Base-by-base conservation (phyloP, 2,888 invertebrate genomes). In the Chalcosyrphus nemorum region DNA sequence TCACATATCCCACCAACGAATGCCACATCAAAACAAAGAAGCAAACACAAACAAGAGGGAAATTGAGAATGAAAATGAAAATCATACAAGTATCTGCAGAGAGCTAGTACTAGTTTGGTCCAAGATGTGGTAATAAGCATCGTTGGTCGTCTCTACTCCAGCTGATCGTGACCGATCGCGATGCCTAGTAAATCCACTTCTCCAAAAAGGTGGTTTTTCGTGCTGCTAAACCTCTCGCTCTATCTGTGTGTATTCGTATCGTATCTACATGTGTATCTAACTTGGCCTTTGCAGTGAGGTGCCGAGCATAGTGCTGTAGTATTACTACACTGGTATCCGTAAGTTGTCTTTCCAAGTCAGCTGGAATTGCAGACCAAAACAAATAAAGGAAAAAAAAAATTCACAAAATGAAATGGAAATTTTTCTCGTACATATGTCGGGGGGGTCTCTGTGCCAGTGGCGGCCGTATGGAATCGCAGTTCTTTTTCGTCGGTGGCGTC, bases 401-500 rank as follows among this genome's bases (percentile, higher is more conserved):
- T 43, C 54, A 59, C 9, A 59, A 35, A 57, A 43, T 68, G 41
- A n/a, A 45, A 6, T 43, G 6, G 63, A 27, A 0, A 66, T 29
- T n/a, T 57, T 56, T 70, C 13, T 47, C 21, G 24, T 47, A 27
- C 57, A n/a, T 27, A 13, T 52, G 24, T 63, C 21, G 29, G 52
- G 63, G 75, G 27, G 54, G 71, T 59, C 57, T 65, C 27, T 27
- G 57, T 35, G 57, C 41, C 7, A 57, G 41, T 63, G 21, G 32
- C 35, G 45, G 38, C 17, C 35, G 71, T 61, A 35, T 45, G 75
- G 65, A 59, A 45, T 54, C 76, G 59, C 85, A 85, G 85, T 85
- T 85, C 85, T 85, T 85, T 80, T 81, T 81, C 81, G 75, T 85
- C 81, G 85, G 75, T 85, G 57, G 85, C 66, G 81, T 81, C 75